A percentile compares a stretch with the other conserved stretches of the same genome.
Conservation (phyloP, 1,140 invertebrate species). For the Brachionus sp. region DNA sequence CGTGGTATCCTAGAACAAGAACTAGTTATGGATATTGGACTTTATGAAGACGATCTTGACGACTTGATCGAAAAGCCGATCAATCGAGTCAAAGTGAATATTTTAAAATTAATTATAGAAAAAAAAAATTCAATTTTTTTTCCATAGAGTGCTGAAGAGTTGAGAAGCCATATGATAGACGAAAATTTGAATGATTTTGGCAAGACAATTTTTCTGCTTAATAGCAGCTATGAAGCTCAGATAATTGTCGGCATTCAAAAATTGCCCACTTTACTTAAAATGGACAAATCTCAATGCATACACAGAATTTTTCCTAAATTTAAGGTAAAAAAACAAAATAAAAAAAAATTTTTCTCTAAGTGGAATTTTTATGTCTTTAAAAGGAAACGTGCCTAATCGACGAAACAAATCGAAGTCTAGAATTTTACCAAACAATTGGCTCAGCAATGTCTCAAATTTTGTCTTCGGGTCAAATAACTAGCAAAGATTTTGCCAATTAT, state of each 20-base stretch:
- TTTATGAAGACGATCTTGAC: slow-evolving; percentile 17
- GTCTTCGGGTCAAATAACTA: background rate
- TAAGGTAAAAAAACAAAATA: background rate
- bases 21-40: background rate
- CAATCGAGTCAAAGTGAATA: slow-evolving; percentile 22
- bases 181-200: slow-evolving; percentile 39
- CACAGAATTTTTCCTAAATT: slow-evolving; percentile 35
- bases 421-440: slow-evolving; percentile 30
- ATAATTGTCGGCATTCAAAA: slow-evolving; percentile 17
- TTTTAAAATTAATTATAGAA: background rate
- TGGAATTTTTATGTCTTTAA: background rate
- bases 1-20: background rate
- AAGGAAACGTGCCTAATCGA: slow-evolving; percentile 27
- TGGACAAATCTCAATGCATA: slow-evolving; percentile 7
- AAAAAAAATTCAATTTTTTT: background rate
- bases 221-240: slow-evolving; percentile 34
- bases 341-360: background rate
- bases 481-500: slow-evolving; percentile 28
- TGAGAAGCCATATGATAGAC: slow-evolving; percentile 12
- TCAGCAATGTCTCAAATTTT: background rate
- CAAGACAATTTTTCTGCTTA: slow-evolving; percentile 12
- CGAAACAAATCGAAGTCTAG: background rate
- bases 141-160: slow-evolving; percentile 31
- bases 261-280: background rate
- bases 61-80: slow-evolving; percentile 38